Evolutionary conservation across 2,797 vertebrate genomes (phyloP).

Genomic region (Okamejei kenojei): DNA sequence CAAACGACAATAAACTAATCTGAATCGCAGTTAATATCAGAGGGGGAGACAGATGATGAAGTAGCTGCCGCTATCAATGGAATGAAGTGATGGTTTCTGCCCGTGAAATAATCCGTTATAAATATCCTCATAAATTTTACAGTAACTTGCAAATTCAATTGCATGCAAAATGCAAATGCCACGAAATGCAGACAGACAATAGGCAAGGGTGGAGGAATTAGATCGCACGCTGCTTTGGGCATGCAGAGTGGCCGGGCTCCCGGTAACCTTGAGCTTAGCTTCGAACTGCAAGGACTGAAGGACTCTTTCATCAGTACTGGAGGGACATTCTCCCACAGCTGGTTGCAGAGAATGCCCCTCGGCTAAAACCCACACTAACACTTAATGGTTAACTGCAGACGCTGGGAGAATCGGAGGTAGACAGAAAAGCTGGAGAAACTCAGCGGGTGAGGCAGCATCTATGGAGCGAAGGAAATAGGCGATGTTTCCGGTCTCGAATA

Average conservation of each 20-base stretch:
- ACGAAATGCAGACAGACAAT: constrained; percentile 42
- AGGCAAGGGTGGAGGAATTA: constrained; percentile 36
- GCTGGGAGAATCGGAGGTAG: too few species aligned
- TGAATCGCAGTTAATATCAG: not conserved
- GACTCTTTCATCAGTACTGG: not conserved
- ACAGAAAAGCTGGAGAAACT: too few species aligned
- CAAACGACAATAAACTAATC: too few species aligned
- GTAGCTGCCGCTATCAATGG: constrained; percentile 25
- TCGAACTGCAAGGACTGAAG: constrained; percentile 4
- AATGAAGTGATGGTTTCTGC: not conserved
- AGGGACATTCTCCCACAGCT: not conserved
- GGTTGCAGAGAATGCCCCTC: not conserved
- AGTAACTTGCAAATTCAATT: constrained; percentile 47
- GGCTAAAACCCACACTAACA: not conserved
- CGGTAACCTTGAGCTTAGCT: constrained; percentile 14
- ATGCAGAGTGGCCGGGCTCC: not conserved
- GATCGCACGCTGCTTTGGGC: not conserved
- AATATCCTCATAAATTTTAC: constrained; percentile 50
- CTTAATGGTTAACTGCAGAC: not conserved
- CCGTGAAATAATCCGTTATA: constrained; percentile 30
- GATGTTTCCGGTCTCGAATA: too few species aligned
- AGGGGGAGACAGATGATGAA: constrained; percentile 15
- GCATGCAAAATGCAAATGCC: constrained; percentile 47
- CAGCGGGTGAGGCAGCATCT: too few species aligned
- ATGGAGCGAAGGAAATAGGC: too few species aligned